Percentiles rank a stretch among this genome's conserved stretches.
phyloP scores from a whole-genome alignment of 2,113 vertebrate genomes.

The Dasyprocta punctata region DNA sequence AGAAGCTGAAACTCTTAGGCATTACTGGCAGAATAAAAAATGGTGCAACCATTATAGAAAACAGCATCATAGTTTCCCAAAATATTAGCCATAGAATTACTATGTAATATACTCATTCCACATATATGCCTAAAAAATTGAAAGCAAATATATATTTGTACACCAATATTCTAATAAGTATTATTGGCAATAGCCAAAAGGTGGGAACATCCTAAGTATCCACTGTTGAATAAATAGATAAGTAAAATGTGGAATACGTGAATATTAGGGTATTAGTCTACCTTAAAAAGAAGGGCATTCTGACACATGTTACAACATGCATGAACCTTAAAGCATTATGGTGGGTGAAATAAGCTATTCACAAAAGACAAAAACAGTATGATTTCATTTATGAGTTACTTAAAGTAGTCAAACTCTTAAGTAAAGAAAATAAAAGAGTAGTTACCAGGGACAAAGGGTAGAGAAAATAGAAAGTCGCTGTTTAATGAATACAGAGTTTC shows the following conservation, averaged over 20 bases:
- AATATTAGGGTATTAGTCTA: background rate
- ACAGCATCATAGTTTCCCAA: background rate
- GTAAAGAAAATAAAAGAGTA: background rate
- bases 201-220: background rate
- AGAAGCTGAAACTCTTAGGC: background rate
- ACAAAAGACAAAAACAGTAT: background rate
- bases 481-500: background rate
- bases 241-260: background rate
- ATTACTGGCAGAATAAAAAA: background rate
- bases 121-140: background rate
- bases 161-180: background rate
- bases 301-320: background rate
- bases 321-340: background rate
- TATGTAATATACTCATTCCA: background rate
- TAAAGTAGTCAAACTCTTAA: too few relatives aligned
- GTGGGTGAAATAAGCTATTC: background rate
- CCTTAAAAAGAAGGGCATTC: background rate
- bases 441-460: too few relatives aligned
- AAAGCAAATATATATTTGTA: background rate
- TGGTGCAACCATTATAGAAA: background rate
- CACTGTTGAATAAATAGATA: background rate
- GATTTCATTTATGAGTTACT: background rate
- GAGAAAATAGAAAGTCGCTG: background rate
- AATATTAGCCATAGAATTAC: background rate
- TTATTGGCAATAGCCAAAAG: background rate